Base-by-base conservation (phyloP, 2,888 invertebrate species). In the Drosophila conformis region DNA sequence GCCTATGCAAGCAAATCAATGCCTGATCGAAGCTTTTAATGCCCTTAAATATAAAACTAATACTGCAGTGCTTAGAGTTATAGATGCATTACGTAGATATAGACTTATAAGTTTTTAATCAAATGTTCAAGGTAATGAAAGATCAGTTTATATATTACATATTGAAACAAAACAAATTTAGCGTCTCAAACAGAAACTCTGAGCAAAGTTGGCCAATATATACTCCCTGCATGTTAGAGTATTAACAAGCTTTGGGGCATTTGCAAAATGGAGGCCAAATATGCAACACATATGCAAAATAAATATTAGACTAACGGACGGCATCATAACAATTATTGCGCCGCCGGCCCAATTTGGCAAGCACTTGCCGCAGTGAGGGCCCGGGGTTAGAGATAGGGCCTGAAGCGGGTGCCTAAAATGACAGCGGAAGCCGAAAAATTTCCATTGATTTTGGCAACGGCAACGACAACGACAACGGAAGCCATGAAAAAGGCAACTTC, bases 311-410 rank as follows among this genome's bases (percentile, higher is more conserved):
- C 88, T 78, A 83, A 76, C 83, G 88, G 85, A 82, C 72, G 88
- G 88, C 88, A 89, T 82, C 80, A 89, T 89, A 85, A 87, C 85
- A 86, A 86, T 86, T 86, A 86, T 86, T 86, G 83, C 90, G 69
- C 80, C 78, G 78, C 69, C 80, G 80, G 69, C 80, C 80, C 83
- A 62, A 85, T 89, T 89, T 85, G 69, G 71, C 74, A 74, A 72
- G 72, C 65, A 51, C 68, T 52, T 46, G 66, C 66, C 54, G 25
- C 38, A 42, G 33, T 53, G 13, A n/a, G 38, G 18, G n/a, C n/a
- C n/a, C 52, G 51, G 36, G 36, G 59, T 33, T 46, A 51, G 21
- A 49, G 35, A 29, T 53, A 18, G 51, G 21, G 11, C 13, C 6
- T 4, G n/a, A 52, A 25, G 36, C 25, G 67, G 72, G 58, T 25